These are phyloP conservation scores for Athene cunicularia DNA, from an alignment of 2,113 vertebrate species.

Conservation along the genomic window DNA sequence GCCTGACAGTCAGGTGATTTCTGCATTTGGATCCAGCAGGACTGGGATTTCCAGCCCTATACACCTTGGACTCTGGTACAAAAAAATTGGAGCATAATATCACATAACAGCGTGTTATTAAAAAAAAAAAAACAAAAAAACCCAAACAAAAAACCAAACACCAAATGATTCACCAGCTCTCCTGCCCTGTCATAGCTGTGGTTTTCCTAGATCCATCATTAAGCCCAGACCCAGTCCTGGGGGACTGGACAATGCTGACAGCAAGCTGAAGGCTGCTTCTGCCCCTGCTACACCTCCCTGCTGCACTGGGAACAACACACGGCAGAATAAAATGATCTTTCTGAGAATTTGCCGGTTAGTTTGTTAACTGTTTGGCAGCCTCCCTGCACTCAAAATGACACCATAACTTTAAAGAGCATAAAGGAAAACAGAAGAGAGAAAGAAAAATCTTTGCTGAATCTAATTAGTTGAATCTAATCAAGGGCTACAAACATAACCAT, in stretches of 20 bases:
- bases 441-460: conserved; percentile 37
- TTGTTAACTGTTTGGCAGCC: conserved; percentile 28
- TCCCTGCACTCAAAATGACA: background rate
- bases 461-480: conserved; percentile 66
- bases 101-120: background rate
- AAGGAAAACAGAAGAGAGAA: conserved; percentile 36
- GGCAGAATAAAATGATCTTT: background rate
- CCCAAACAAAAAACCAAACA: too few relatives aligned
- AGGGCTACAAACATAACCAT: conserved; percentile 31
- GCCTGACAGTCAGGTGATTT: background rate
- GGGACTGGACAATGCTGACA: background rate
- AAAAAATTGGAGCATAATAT: background rate
- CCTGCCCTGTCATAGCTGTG: background rate
- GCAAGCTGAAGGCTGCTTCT: background rate
- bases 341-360: background rate
- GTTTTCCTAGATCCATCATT: background rate
- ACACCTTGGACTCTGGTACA: background rate
- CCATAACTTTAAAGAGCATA: background rate
- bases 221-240: background rate
- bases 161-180: background rate
- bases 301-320: background rate
- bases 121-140: background rate
- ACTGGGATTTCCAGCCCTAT: background rate
- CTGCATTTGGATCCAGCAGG: background rate
- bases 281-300: background rate